Conservation (phyloP, 2,113 vertebrate genomes). For the Spilogale gracilis region DNA sequence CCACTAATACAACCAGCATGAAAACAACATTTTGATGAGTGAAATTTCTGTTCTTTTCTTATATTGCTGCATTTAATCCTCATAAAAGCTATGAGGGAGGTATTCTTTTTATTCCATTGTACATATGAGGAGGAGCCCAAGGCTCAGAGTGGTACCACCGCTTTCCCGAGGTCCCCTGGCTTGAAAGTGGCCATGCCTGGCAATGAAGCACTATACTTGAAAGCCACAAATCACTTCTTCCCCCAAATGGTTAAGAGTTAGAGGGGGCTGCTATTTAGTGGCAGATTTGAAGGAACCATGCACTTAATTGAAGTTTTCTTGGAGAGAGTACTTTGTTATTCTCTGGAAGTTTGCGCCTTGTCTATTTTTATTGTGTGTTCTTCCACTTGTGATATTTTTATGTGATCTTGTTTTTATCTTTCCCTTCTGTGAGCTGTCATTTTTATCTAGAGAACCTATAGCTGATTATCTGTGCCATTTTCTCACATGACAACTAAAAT, state of each 20-base stretch:
- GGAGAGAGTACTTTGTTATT: conserved; percentile 61
- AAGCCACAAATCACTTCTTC: background rate
- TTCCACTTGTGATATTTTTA: conserved; percentile 68
- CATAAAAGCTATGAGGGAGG: background rate
- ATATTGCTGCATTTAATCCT: background rate
- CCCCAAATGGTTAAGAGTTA: background rate
- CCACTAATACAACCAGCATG: background rate
- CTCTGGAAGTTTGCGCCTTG: conserved; percentile 58
- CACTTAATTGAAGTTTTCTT: conserved; percentile 59
- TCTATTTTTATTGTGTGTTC: conserved; percentile 72
- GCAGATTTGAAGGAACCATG: conserved; percentile 6
- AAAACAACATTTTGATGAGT: background rate
- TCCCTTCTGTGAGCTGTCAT: conserved; percentile 63
- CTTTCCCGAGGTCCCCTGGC: background rate
- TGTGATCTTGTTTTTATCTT: conserved; percentile 66
- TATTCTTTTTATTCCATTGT: background rate
- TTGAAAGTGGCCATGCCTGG: background rate
- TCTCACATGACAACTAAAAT: conserved; percentile 71
- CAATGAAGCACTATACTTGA: background rate
- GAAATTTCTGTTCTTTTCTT: background rate
- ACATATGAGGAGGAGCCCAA: background rate
- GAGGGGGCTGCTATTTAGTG: background rate
- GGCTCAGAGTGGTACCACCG: background rate
- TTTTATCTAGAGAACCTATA: conserved; percentile 73
- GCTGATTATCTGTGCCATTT: conserved; percentile 67